Percentiles rank a stretch among this genome's conserved stretches.
phyloP scores from a whole-genome alignment of 2,888 invertebrate genomes.

The Acheta domesticus region DNA sequence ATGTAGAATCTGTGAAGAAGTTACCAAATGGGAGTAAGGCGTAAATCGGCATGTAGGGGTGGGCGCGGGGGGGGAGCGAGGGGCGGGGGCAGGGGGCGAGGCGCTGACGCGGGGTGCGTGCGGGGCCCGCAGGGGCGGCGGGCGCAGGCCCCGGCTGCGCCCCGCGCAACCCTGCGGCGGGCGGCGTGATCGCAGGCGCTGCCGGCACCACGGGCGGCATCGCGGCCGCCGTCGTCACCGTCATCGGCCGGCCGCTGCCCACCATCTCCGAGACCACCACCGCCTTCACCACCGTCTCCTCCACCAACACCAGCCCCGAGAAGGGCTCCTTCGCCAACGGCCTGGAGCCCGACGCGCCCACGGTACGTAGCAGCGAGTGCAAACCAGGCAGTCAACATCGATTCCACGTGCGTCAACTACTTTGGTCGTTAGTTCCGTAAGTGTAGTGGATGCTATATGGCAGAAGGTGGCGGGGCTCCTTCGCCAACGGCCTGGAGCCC shows the following conservation, averaged over 20 bases:
- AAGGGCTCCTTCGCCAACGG: slow-evolving; percentile 69
- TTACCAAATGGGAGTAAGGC: no score
- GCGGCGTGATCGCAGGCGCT: slow-evolving; percentile 58
- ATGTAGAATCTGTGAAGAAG: no score
- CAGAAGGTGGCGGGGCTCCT: slow-evolving; percentile 51
- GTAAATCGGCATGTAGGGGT: no score
- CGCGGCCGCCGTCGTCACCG: slow-evolving; percentile 69
- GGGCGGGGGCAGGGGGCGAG: no score
- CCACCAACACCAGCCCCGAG: slow-evolving; percentile 71
- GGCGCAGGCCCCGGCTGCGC: slow-evolving; percentile 39
- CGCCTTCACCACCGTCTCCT: slow-evolving; percentile 54
- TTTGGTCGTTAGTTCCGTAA: no score
- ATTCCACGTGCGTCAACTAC: slow-evolving; percentile 42
- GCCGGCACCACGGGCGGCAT: slow-evolving; percentile 70
- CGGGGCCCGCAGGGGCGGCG: slow-evolving; percentile 6
- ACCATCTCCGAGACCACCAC: slow-evolving; percentile 65
- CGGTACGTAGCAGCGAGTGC: slow-evolving; percentile 47
- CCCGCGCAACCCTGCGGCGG: slow-evolving; percentile 45
- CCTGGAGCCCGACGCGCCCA: slow-evolving; percentile 54
- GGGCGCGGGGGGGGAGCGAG: no score
- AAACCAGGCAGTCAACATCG: slow-evolving; percentile 44
- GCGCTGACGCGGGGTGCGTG: slow-evolving; percentile 22
- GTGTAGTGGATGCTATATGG: no score
- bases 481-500: slow-evolving; percentile 64
- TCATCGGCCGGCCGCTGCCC: slow-evolving; percentile 66